Percentiles rank a stretch among this genome's conserved stretches.
Conservation (phyloP, 2,888 invertebrate genomes). For the Orchestes rusci region DNA sequence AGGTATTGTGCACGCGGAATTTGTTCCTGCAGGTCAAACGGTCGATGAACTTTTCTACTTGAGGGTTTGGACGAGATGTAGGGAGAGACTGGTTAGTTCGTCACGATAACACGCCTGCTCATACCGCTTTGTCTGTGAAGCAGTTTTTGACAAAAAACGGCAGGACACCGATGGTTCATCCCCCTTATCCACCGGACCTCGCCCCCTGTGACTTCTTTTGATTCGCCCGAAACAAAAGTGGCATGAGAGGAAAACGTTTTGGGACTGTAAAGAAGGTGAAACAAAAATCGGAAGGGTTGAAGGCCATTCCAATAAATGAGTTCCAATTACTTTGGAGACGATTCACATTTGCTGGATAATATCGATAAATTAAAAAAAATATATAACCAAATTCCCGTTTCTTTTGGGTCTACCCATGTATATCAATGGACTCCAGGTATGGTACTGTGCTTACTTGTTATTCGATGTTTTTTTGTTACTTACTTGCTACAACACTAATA, state of each 20-base stretch:
- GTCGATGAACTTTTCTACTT: too few relatives aligned
- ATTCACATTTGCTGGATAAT: too few relatives aligned
- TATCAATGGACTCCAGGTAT: too few relatives aligned
- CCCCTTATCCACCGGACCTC: neutral
- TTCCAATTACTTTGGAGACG: too few relatives aligned
- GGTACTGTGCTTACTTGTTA: too few relatives aligned
- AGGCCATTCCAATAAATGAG: neutral
- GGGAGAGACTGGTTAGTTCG: neutral
- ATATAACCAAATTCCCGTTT: too few relatives aligned
- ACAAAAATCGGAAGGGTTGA: neutral
- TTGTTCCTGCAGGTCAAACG: neutral
- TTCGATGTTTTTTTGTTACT: too few relatives aligned
- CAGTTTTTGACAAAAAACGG: too few relatives aligned
- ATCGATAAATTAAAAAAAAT: too few relatives aligned
- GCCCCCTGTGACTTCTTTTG: neutral
- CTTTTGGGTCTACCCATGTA: too few relatives aligned
- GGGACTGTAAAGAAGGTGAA: neutral
- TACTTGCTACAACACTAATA: too few relatives aligned
- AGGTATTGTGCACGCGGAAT: neutral
- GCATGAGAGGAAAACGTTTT: neutral
- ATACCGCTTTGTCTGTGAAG: neutral
- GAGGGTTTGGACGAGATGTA: neutral
- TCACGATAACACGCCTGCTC: neutral
- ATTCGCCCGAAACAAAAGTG: neutral
- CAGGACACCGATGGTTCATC: neutral